phyloP scores from a whole-genome alignment of 2,113 vertebrate genomes.

The Haemorhous mexicanus region DNA sequence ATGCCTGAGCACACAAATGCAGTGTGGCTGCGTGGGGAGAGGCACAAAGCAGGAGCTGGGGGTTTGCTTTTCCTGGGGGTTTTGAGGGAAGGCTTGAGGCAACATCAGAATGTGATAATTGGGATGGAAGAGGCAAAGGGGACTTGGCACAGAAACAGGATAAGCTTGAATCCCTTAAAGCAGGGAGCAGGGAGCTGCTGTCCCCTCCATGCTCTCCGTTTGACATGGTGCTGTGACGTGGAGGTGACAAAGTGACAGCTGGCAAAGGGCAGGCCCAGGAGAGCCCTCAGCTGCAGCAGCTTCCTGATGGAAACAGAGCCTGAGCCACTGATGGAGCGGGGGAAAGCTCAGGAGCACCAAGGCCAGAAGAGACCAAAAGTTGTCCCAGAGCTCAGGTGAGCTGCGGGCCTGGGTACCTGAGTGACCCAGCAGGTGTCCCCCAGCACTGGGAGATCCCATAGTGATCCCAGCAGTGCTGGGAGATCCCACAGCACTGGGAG shows the following conservation, averaged over 20 bases:
- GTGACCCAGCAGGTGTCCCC: background rate
- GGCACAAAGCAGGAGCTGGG: background rate
- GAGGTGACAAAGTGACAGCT: background rate
- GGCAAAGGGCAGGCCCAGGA: background rate
- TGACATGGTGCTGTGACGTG: rapidly evolving
- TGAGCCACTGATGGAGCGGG: background rate
- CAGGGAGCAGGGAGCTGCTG: background rate
- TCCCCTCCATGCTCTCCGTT: rapidly evolving
- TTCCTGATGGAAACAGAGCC: background rate
- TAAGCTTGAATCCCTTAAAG: too few relatives aligned
- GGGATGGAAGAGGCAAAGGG: background rate
- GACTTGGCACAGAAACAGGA: background rate
- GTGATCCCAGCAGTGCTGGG: background rate
- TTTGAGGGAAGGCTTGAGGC: background rate
- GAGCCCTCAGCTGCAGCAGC: background rate
- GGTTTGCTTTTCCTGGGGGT: background rate
- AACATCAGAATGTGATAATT: background rate
- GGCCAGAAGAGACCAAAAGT: background rate
- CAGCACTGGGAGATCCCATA: background rate
- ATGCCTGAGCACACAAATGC: background rate
- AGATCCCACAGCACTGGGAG: background rate
- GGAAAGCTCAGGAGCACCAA: background rate
- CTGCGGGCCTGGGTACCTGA: rapidly evolving
- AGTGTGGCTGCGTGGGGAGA: background rate
- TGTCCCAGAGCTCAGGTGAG: background rate